Base-by-base conservation (phyloP, 2,888 invertebrate species). In the Amblyjoppa proteus region DNA sequence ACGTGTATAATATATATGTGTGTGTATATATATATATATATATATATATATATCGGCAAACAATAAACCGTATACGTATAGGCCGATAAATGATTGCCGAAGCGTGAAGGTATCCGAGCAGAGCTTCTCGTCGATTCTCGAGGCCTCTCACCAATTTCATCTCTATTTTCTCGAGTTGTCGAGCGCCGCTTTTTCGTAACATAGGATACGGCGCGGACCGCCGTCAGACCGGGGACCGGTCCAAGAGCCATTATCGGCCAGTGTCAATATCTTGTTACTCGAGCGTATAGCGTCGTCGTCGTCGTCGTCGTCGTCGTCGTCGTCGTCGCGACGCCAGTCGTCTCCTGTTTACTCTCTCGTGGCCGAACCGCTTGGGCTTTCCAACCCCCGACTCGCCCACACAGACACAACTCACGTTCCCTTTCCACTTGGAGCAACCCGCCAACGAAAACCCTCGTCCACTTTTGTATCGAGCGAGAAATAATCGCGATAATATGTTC, bases 231-330 rank as follows among this genome's bases (percentile, higher is more conserved):
- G 84, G 69, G 70, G 79, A 81, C 68, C 88, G 86, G 87, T 87
- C 86, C 89, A 86, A 90, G 91, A 90, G 89, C 91, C 91, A 91
- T 91, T 91, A 91, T 91, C 92, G 90, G 91, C 91, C 92, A 92
- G 91, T 91, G 92, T 91, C 91, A 92, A 91, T 91, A 91, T 92
- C 91, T 91, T 92, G 91, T 92, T 91, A 91, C 92, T 79, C 79
- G 86, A 87, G 85, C 86, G 88, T 91, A 91, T 89, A 91, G 88
- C 88, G 87, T 58, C 78, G 77, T 77, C 74, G 69, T 75, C 66
- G 71, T 58, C 78, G 81, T 77, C 74, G 69, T 75, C 66, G 71
- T 58, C 78, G 81, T 77, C 74, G 68, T 75, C 64, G 70, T 81
- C 69, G 71, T 79, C 85, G 70, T 88, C 88, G 87, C 90, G 90